Conservation (phyloP, 64 coral and sea anemone genomes). For the Stichodactyla mertensii region DNA sequence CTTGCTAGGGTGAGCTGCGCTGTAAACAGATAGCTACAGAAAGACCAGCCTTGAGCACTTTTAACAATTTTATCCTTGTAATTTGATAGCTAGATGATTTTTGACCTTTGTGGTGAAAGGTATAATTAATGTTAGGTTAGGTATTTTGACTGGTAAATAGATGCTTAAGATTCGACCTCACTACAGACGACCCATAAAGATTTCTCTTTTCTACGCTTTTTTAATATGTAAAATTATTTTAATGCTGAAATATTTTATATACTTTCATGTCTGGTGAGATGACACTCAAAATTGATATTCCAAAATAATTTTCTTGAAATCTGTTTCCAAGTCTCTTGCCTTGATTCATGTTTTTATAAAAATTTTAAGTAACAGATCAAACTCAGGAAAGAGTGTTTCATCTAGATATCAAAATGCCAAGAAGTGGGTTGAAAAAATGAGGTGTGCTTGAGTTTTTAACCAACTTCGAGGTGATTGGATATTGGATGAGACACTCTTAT, state of each 20-base stretch:
- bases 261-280: background rate
- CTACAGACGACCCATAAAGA: background rate
- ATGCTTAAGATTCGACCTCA: background rate
- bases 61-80: background rate
- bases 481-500: too few relatives aligned
- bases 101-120: background rate
- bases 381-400: too few relatives aligned
- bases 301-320: background rate
- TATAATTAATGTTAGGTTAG: background rate
- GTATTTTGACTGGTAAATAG: background rate
- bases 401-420: too few relatives aligned
- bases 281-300: background rate
- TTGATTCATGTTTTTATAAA: background rate
- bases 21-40: background rate
- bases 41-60: background rate
- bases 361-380: background rate
- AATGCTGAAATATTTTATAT: background rate
- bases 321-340: background rate
- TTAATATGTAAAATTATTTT: too few relatives aligned
- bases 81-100: background rate
- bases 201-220: background rate
- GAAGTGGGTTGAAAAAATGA: too few relatives aligned
- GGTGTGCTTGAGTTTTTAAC: too few relatives aligned
- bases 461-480: too few relatives aligned
- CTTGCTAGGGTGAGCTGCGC: background rate